phyloP scores from a whole-genome alignment of 2,888 invertebrate species.

The Caenorhabditis sp. region DNA sequence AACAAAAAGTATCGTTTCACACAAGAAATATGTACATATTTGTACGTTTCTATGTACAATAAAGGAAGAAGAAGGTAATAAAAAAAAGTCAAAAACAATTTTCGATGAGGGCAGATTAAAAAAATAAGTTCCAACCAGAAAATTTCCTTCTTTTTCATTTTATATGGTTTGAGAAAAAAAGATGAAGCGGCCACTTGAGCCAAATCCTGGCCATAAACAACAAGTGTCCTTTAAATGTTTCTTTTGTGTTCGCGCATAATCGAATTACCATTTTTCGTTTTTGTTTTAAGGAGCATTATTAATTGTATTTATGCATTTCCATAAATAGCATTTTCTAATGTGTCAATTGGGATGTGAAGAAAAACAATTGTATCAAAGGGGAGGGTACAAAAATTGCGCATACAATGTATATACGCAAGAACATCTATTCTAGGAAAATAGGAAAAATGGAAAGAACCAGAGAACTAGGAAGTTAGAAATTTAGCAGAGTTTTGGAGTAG shows the following conservation, averaged over 20 bases:
- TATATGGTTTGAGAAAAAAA: not conserved
- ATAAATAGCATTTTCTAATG: not conserved
- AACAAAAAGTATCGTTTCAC: conserved; percentile 1
- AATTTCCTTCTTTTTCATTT: not conserved
- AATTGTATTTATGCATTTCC: not conserved
- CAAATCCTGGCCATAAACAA: not conserved
- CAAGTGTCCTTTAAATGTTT: not conserved
- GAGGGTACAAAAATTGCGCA: no score
- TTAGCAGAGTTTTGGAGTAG: no score
- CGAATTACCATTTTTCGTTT: not conserved
- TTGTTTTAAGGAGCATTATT: no score
- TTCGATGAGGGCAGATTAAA: not conserved
- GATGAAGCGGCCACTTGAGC: conserved; percentile 1
- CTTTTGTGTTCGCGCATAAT: not conserved
- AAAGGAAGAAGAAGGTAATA: no score
- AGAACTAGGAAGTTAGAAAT: no score
- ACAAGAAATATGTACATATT: not conserved
- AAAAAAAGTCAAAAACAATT: no score
- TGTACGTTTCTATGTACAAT: not conserved
- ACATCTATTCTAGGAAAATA: no score
- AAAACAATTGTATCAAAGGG: no score
- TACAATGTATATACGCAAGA: no score
- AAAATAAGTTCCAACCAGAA: no score
- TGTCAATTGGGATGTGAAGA: not conserved
- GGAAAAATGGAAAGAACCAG: no score